These are phyloP conservation scores for Hoplodrina blanda DNA, from an alignment of 2,888 invertebrate species.

Conservation along the genomic window DNA sequence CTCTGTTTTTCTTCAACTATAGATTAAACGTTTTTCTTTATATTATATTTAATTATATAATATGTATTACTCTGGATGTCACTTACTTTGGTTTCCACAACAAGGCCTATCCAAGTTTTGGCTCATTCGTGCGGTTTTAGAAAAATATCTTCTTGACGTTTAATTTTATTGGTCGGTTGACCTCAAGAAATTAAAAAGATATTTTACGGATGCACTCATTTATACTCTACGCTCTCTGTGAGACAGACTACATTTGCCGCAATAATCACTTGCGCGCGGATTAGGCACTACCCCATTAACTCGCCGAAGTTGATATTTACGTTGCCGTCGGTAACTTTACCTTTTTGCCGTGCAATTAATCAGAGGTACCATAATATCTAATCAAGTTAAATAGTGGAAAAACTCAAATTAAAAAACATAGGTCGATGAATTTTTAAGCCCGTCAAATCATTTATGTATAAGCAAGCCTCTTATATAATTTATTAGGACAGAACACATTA, in stretches of 20 bases:
- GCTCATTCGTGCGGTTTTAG: neutral
- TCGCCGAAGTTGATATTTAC: too few species aligned
- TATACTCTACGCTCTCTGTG: neutral
- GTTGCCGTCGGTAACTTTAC: too few species aligned
- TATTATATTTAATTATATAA: too few species aligned
- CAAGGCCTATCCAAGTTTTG: too few species aligned
- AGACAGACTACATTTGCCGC: neutral
- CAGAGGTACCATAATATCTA: too few species aligned
- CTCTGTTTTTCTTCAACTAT: neutral
- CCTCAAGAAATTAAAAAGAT: neutral
- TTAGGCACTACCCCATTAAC: too few species aligned
- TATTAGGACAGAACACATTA: neutral
- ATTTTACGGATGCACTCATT: neutral
- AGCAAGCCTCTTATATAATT: neutral
- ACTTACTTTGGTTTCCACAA: too few species aligned
- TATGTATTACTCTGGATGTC: too few species aligned
- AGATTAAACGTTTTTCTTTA: neutral
- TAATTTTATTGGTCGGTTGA: neutral
- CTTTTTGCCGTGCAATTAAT: too few species aligned
- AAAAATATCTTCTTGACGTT: neutral
- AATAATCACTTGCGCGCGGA: too few species aligned
- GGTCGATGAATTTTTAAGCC: neutral
- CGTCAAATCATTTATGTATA: constrained; percentile 1
- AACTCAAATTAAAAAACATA: too few species aligned
- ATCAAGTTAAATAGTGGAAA: too few species aligned